Evolutionary conservation across 2,797 vertebrate species (phyloP).

Genomic region (Tokudaia muenninki): DNA sequence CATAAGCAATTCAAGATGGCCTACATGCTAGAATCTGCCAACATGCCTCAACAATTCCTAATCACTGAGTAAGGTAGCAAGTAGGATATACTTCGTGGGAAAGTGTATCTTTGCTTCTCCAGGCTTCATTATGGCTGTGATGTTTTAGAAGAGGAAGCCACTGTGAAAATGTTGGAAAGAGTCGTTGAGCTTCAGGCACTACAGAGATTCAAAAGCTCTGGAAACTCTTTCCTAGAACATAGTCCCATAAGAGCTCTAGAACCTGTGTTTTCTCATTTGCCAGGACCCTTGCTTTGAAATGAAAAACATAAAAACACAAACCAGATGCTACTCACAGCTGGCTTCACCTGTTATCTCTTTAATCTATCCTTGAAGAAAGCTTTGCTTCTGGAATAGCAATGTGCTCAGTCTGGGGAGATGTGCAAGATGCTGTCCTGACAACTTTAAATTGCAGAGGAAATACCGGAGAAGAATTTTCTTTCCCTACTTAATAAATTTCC

Average conservation of each 20-base stretch:
- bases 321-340: slow-evolving; percentile 73
- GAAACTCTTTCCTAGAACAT: neutral
- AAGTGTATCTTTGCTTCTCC: neutral
- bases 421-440: slow-evolving; percentile 42
- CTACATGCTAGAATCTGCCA: neutral
- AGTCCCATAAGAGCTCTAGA: slow-evolving; percentile 19
- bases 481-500: slow-evolving; percentile 51
- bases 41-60: neutral
- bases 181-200: neutral
- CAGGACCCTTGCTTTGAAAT: slow-evolving; percentile 55
- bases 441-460: slow-evolving; percentile 60
- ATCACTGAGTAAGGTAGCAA: neutral
- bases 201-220: neutral
- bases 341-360: slow-evolving; percentile 71
- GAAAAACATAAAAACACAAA: neutral
- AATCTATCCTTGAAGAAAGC: slow-evolving; percentile 65
- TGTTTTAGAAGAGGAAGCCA: neutral
- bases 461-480: neutral
- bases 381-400: slow-evolving; percentile 33
- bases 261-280: slow-evolving; percentile 65
- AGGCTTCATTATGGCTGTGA: neutral
- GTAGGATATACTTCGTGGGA: neutral
- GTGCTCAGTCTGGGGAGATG: slow-evolving; percentile 72
- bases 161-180: neutral
- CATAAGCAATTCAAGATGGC: neutral